phyloP scores from a whole-genome alignment of 2,113 vertebrate species.

The Microcebus ravelobensis region DNA sequence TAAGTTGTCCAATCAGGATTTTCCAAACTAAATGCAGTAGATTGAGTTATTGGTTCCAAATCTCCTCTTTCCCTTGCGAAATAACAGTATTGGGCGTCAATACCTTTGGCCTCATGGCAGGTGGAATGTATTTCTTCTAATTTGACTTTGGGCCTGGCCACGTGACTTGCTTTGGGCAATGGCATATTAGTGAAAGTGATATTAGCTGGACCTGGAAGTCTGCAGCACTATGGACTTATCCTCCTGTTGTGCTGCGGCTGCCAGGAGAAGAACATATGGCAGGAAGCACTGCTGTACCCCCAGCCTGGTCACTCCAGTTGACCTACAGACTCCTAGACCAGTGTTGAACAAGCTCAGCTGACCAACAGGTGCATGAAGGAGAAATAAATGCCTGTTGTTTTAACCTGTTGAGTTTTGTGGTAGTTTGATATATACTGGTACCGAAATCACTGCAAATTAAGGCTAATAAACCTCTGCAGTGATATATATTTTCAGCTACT shows the following conservation, averaged over 20 bases:
- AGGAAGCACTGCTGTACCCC: neutral
- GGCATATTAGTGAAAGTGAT: neutral
- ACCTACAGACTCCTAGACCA: neutral
- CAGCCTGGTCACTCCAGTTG: neutral
- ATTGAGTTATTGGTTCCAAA: neutral
- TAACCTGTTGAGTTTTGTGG: neutral
- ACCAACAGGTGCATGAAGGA: neutral
- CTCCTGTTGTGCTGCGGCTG: neutral
- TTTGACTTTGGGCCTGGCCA: neutral
- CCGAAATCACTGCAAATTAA: neutral
- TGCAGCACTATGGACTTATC: neutral
- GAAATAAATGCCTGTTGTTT: neutral
- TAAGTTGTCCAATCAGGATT: neutral
- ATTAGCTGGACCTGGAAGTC: neutral
- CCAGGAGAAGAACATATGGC: neutral
- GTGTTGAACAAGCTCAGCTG: neutral
- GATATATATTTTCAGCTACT: neutral
- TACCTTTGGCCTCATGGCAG: neutral
- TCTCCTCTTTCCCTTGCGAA: neutral
- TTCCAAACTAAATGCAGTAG: neutral
- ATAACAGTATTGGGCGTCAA: neutral
- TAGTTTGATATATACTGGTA: neutral
- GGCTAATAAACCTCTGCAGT: neutral
- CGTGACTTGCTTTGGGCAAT: neutral
- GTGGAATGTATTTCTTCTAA: neutral